Conservation (phyloP, 1,140 invertebrate species). For the Drosophila rhopaloa region DNA sequence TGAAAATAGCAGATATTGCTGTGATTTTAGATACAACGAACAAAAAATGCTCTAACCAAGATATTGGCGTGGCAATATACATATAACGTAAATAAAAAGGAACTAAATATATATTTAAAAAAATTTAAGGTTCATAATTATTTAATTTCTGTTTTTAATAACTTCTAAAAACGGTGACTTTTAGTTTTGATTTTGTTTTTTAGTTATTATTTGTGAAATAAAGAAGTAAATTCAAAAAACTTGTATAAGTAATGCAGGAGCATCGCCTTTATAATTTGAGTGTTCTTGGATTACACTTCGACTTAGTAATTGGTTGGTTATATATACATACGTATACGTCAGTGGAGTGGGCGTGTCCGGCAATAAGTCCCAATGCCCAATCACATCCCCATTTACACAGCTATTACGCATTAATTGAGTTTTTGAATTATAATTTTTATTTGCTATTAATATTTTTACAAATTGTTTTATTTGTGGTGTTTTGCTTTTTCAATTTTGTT, state of each 20-base stretch:
- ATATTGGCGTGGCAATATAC: too few species aligned
- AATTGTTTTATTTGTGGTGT: constrained; percentile 52
- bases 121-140: too few species aligned
- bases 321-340: background rate
- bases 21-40: constrained; percentile 9
- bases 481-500: constrained; percentile 46
- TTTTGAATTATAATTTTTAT: constrained; percentile 73
- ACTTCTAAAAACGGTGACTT: background rate
- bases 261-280: background rate
- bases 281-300: constrained; percentile 17
- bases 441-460: constrained; percentile 73
- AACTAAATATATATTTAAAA: background rate
- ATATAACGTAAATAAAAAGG: too few species aligned
- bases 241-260: background rate
- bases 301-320: constrained; percentile 29
- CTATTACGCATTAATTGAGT: constrained; percentile 28
- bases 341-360: background rate
- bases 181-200: too few species aligned
- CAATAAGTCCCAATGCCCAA: background rate
- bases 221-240: background rate
- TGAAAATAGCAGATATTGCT: background rate
- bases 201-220: too few species aligned
- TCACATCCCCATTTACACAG: constrained; percentile 10
- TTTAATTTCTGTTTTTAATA: too few species aligned
- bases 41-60: background rate